Evolutionary conservation across 2,113 vertebrate genomes (phyloP).

Genomic region (Ptychochromis oligacanthus): DNA sequence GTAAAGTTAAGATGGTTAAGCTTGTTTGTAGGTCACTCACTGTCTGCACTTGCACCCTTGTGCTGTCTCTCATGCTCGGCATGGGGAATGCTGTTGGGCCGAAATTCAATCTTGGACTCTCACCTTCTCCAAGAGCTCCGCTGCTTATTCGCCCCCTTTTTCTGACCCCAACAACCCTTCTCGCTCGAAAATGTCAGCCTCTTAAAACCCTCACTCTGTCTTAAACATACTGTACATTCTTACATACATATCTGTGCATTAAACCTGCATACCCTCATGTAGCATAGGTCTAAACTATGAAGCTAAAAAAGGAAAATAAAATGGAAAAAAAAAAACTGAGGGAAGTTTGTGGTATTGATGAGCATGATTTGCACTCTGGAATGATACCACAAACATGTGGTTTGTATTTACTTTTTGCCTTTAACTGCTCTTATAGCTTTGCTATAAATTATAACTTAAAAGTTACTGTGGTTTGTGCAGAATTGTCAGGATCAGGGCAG

Average conservation of each 20-base stretch:
- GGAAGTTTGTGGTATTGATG: neutral
- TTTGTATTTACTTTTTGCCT: neutral
- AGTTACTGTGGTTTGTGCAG: neutral
- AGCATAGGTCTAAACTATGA: neutral
- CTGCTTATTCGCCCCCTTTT: neutral
- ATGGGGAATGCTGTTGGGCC: conserved; percentile 77
- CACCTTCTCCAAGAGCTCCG: conserved; percentile 13
- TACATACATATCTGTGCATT: neutral
- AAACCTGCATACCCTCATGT: neutral
- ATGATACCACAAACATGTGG: neutral
- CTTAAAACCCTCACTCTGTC: neutral
- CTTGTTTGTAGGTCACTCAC: conserved; percentile 72
- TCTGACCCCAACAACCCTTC: neutral
- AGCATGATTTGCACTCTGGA: neutral
- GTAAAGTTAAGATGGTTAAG: conserved; percentile 48
- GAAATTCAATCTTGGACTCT: conserved; percentile 79
- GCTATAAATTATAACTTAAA: neutral
- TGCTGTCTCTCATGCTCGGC: conserved; percentile 41
- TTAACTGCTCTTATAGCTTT: neutral
- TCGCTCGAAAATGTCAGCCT: conserved; percentile 24
- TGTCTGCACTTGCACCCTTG: conserved; percentile 41
- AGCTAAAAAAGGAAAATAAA: neutral
- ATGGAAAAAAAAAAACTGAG: neutral
- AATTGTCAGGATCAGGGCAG: neutral
- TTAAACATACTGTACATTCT: conserved; percentile 45